phyloP scores from a whole-genome alignment of 1,140 invertebrate species.

The Branchinecta lindahli region DNA sequence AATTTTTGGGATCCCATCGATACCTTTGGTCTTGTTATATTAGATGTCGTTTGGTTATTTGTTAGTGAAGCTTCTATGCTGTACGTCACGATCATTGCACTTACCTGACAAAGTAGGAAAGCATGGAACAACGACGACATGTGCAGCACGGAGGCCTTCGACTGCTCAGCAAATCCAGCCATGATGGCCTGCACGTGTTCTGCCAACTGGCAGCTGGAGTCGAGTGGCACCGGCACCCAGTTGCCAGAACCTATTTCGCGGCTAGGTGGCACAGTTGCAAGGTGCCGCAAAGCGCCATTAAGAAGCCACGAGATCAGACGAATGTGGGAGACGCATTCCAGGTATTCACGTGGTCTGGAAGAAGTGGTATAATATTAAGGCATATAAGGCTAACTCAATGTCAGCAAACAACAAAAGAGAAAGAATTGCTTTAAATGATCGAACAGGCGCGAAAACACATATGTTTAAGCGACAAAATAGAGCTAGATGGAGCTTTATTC shows the following conservation, averaged over 20 bases:
- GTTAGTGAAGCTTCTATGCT: too few relatives aligned
- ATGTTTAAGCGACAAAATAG: too few relatives aligned
- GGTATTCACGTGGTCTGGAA: conserved; percentile 72
- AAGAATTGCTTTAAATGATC: conserved; percentile 13
- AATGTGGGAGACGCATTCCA: conserved; percentile 87
- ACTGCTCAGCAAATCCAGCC: conserved; percentile 89
- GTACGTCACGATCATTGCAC: too few relatives aligned
- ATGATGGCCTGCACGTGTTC: conserved; percentile 88
- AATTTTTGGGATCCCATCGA: too few relatives aligned
- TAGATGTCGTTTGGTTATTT: too few relatives aligned
- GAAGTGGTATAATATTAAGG: conserved; percentile 18
- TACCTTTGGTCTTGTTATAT: conserved; percentile 22
- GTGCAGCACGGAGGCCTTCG: conserved; percentile 71
- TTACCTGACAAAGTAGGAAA: conserved; percentile 46
- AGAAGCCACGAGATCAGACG: conserved; percentile 87
- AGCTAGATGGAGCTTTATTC: too few relatives aligned
- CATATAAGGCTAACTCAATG: too few relatives aligned
- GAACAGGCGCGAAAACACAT: background rate
- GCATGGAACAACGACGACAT: conserved; percentile 67
- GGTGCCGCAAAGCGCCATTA: conserved; percentile 79
- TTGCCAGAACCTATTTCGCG: conserved; percentile 24
- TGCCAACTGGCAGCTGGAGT: conserved; percentile 86
- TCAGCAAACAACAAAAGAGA: conserved; percentile 13
- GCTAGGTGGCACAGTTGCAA: conserved; percentile 40
- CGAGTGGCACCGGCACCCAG: conserved; percentile 82